Base-by-base conservation (phyloP, 2,888 invertebrate species). In the Luperina testacea region DNA sequence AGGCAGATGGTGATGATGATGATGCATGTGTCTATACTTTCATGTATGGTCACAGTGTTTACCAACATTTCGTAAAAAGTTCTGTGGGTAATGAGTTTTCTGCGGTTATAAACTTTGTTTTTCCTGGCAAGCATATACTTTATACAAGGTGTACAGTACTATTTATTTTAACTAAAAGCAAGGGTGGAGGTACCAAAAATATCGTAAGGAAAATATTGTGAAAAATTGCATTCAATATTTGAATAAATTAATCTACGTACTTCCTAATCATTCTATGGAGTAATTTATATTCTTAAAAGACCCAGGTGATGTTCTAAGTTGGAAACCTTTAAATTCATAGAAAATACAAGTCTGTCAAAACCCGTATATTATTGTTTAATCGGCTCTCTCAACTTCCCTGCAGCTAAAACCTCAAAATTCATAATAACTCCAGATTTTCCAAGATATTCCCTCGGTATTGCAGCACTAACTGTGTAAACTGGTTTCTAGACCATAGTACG, bases 401-500 rank as follows among this genome's bases (percentile, higher is more conserved):
- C 3, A 65, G 20, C 38, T 67, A 32, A 73, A 73, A 63, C 59
- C 72, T 70, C 70, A 59, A 73, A 71, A 64, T 76, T 71, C 67
- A 80, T 73, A 73, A 80, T 76, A 45, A 67, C 80, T 57, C 7
- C 69, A 59, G 57, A 84, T 75, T 81, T 69, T 42, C 42, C 57
- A 32, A 32, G 53, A 42, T 77, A 75, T 77, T 75, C 69, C 77
- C 69, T 15, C 24, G 72, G 42, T 61, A 77, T 53, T 63, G 72
- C 72, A 27, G 48, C 64, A 45, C 38, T 75, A 70, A 77, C 74
- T 48, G 45, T 45, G 0, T 64, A 69, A 65, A 20, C 85, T 27
- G 78, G 68, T 82, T 85, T 82, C 78, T 82, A 75, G 82, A 86
- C 64, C 86, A 78, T 81, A 32, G 20, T 3, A 38, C 6, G 20